Conservation (phyloP, 2,113 vertebrate genomes). For the Diadophis punctatus region DNA sequence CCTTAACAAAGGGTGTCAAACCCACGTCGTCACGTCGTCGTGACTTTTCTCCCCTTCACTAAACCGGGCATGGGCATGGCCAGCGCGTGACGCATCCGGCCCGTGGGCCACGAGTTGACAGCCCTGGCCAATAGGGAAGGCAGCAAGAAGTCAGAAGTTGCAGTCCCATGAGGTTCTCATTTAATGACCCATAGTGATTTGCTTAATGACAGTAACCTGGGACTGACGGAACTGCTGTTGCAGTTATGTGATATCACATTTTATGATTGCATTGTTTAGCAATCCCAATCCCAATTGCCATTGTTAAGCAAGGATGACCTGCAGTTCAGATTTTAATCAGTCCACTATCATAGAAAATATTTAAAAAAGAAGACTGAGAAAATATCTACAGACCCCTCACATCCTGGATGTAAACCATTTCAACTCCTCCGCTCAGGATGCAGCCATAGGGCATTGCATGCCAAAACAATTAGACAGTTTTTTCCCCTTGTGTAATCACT, state of each 20-base stretch:
- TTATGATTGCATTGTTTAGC: neutral
- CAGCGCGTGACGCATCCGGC: too few species aligned
- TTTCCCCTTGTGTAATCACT: too few species aligned
- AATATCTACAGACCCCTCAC: too few species aligned
- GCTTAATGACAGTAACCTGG: neutral
- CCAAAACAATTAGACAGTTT: too few species aligned
- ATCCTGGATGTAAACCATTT: too few species aligned
- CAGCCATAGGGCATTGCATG: too few species aligned
- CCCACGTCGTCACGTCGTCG: fast-evolving
- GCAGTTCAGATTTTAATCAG: neutral
- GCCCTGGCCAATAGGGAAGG: neutral
- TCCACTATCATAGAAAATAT: neutral
- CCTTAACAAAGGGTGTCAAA: too few species aligned
- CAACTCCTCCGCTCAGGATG: too few species aligned
- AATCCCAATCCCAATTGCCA: neutral
- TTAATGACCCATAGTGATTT: neutral
- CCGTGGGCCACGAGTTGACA: too few species aligned
- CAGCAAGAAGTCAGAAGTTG: neutral
- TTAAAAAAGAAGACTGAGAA: too few species aligned
- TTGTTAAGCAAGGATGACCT: neutral
- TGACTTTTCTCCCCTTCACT: too few species aligned
- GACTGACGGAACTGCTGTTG: neutral
- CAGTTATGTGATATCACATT: neutral
- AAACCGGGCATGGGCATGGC: too few species aligned
- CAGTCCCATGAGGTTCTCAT: neutral